phyloP scores from a whole-genome alignment of 2,113 vertebrate genomes.

The Sylvicapra grimmia region DNA sequence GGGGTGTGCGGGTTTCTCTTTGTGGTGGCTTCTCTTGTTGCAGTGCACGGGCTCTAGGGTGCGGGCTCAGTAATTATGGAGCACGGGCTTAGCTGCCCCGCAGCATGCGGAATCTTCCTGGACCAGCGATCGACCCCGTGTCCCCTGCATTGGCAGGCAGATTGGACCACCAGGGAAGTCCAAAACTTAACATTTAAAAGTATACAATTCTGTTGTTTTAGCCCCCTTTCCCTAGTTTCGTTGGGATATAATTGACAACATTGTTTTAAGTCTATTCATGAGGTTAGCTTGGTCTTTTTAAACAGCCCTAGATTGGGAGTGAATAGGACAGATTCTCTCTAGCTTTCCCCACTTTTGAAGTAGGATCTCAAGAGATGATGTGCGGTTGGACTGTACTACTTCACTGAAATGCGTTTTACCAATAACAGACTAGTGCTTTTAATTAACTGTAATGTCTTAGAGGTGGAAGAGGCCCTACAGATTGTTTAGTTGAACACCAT shows the following conservation, averaged over 20 bases:
- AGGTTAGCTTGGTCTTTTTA: neutral
- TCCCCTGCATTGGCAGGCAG: neutral
- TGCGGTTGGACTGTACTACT: neutral
- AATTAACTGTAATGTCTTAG: neutral
- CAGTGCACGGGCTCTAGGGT: neutral
- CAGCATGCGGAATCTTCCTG: neutral
- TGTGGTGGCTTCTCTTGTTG: neutral
- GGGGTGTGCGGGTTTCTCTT: accelerated
- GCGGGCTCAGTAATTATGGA: neutral
- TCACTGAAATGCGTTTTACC: neutral
- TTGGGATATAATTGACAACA: neutral
- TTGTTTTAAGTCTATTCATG: neutral
- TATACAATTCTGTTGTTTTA: neutral
- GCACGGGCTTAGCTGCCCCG: neutral
- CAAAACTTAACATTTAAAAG: neutral
- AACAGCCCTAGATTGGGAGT: neutral
- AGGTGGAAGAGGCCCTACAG: neutral
- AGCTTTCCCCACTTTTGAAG: neutral
- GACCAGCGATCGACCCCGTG: neutral
- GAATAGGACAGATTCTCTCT: neutral
- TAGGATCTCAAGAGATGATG: neutral
- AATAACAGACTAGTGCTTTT: neutral
- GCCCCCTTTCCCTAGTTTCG: neutral
- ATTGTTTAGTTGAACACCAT: neutral
- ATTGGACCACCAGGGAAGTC: neutral